Evolutionary conservation across 2,113 vertebrate genomes (phyloP).

Genomic region (Boulengerochromis microlepis): DNA sequence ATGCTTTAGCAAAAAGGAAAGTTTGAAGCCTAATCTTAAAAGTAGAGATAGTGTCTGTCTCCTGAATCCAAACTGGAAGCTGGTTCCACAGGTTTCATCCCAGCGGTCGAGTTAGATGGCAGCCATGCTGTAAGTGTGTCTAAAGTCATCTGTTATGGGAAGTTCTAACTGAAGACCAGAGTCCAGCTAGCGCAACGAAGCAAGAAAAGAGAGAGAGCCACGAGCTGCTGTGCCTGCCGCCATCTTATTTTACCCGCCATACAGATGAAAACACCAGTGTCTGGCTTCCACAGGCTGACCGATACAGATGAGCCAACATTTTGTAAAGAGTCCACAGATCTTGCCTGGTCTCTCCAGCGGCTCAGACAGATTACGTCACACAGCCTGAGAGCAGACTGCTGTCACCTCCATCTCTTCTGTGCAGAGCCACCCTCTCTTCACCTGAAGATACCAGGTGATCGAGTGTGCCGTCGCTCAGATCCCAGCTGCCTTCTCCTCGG

Average conservation of each 20-base stretch:
- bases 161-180: not conserved
- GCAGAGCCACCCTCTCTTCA: not conserved
- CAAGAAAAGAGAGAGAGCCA: not conserved
- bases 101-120: not conserved
- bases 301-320: not conserved
- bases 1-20: not conserved
- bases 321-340: not conserved
- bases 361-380: not conserved
- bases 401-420: not conserved
- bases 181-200: not conserved
- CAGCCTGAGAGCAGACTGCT: not conserved
- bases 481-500: not conserved
- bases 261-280: accelerated
- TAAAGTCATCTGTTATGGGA: not conserved
- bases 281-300: not conserved
- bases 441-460: not conserved
- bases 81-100: not conserved
- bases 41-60: not conserved
- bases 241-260: accelerated
- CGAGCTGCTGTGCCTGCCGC: accelerated
- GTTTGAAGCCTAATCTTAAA: accelerated
- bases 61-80: not conserved
- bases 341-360: not conserved
- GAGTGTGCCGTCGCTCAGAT: not conserved
- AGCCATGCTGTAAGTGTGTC: not conserved